phyloP scores from a whole-genome alignment of 2,113 vertebrate species.

The Pungitius pungitius region DNA sequence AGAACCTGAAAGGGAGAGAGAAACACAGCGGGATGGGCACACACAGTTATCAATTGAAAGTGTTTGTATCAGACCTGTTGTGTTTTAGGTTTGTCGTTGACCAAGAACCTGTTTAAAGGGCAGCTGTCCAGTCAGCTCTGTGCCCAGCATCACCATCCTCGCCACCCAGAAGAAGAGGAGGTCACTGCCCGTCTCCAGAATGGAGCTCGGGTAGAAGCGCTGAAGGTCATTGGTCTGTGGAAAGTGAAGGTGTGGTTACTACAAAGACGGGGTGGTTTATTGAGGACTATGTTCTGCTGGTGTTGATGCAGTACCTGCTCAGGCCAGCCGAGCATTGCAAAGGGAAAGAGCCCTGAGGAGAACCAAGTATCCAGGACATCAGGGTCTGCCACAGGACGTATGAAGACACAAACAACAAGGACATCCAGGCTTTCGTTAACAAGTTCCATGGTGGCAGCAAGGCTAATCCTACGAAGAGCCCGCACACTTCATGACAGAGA shows the following conservation, averaged over 20 bases:
- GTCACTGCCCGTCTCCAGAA: constrained; percentile 91
- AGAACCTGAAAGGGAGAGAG: constrained; percentile 81
- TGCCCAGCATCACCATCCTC: constrained; percentile 91
- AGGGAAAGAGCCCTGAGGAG: constrained; percentile 90
- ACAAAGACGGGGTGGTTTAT: not conserved
- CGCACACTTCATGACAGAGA: no score
- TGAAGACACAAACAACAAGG: not conserved
- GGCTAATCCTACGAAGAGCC: no score
- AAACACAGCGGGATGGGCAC: not conserved
- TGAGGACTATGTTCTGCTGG: not conserved
- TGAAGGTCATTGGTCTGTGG: constrained; percentile 84
- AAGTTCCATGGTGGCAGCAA: not conserved
- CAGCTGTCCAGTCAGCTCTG: constrained; percentile 85
- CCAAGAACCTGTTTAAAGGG: constrained; percentile 86
- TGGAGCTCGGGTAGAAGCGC: constrained; percentile 87
- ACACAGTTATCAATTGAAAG: not conserved
- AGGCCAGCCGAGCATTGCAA: constrained; percentile 93
- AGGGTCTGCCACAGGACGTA: constrained; percentile 76
- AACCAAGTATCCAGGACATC: constrained; percentile 94
- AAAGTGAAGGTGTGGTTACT: not conserved
- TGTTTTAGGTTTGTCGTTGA: not conserved
- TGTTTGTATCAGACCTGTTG: not conserved
- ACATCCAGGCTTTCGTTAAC: not conserved
- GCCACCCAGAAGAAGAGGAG: constrained; percentile 96
- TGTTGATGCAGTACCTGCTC: constrained; percentile 72